Base-by-base conservation (phyloP, 2,888 invertebrate genomes). In the Agrotis clavis region DNA sequence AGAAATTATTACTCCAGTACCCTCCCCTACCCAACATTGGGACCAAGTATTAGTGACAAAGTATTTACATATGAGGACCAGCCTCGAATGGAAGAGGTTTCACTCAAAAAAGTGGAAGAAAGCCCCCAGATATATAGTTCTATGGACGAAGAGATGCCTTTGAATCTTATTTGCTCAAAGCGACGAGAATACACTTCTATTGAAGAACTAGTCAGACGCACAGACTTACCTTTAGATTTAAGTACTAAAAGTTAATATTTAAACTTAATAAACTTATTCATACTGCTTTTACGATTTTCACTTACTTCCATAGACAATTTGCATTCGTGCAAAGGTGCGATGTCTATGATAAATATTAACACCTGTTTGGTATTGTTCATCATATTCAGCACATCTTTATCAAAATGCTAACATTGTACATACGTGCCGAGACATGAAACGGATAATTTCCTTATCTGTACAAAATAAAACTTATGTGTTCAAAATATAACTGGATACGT, bases 161-260 rank as follows among this genome's bases (percentile, higher is more conserved):
- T 96, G 60, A 96, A 96, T 80, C 87, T 96, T 63, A 95, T 94
- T 76, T 95, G 96, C 83, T 81, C 90, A 30, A 95, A 94, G 77
- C 88, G 93, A 56, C 83, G 90, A 51, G 94, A 95, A 66, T 93
- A 90, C 88, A 92, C 88, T 67, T 91, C 94, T 35, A 90, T 95
- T 63, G 94, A 94, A 76, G 92, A 93, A 71, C 91, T 95, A 92
- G 90, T 95, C 90, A 93, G 89, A 87, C 90, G 91, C 57, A 91
- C 96, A 79, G 97, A 97, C 90, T 92, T 96, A 83, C 97, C 97
- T 68, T 93, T 97, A 94, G 97, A 97, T 95, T 96, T 97, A 94
- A 97, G 97, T 90, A 96, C 96, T 82, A 96, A 96, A 86, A 96
- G 96, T 94, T 93, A 89, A 91, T 88, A 87, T 90, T 86, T 77